Percentiles rank a stretch among this genome's conserved stretches.
phyloP scores from a whole-genome alignment of 2,888 invertebrate species.

The Pasiphila rectangulata region DNA sequence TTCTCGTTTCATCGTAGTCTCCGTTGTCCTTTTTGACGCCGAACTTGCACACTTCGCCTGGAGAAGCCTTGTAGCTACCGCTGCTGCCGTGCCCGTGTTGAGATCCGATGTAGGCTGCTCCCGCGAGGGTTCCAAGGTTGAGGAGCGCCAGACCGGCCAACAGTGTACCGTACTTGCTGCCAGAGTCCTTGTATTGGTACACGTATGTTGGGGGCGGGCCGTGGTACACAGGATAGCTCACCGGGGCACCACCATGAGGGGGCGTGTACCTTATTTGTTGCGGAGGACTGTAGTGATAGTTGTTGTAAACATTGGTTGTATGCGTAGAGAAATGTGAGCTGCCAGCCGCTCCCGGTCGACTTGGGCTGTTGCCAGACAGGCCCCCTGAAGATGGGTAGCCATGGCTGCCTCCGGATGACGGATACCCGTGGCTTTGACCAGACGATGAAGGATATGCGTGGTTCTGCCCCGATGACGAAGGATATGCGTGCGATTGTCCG shows the following conservation, averaged over 20 bases:
- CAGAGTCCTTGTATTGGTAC: constrained; percentile 66
- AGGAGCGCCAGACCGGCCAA: constrained; percentile 65
- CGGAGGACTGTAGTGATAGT: constrained; percentile 67
- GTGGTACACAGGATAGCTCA: constrained; percentile 62
- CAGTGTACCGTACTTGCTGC: constrained; percentile 68
- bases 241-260: constrained; percentile 48
- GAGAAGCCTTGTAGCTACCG: constrained; percentile 49
- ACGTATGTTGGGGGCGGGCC: constrained; percentile 66
- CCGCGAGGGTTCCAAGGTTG: constrained; percentile 65
- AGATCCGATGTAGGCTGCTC: constrained; percentile 41
- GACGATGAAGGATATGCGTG: constrained; percentile 26
- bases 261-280: constrained; percentile 62
- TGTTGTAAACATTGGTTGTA: constrained; percentile 52
- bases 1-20: constrained; percentile 68
- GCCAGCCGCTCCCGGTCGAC: constrained; percentile 25
- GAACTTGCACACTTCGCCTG: constrained; percentile 68
- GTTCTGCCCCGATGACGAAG: constrained; percentile 34
- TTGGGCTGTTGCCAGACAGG: constrained; percentile 31
- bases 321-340: constrained; percentile 40
- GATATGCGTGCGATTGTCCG: constrained; percentile 35
- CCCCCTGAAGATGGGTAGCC: constrained; percentile 33
- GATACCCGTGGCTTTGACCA: constrained; percentile 35
- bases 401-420: constrained; percentile 33
- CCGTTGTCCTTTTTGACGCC: constrained; percentile 66
- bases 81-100: constrained; percentile 37